These are phyloP conservation scores for Chrysoperla carnea DNA, from an alignment of 1,140 invertebrate genomes.

Conservation along the genomic window DNA sequence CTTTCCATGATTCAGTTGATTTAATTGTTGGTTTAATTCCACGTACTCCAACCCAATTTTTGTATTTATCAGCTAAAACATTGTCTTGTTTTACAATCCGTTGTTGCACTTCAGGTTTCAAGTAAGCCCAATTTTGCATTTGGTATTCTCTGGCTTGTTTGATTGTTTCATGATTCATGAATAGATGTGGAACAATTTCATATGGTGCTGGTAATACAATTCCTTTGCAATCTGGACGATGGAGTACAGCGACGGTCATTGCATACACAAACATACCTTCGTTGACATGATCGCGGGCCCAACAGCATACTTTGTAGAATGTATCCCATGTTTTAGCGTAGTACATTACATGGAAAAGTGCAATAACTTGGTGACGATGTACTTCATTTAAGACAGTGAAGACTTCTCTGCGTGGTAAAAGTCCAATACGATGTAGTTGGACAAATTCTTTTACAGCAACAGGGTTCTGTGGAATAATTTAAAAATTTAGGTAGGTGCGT, in stretches of 20 bases:
- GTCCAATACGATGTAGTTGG: slow-evolving; percentile 30
- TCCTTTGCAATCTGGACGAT: slow-evolving; percentile 37
- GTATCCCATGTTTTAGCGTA: slow-evolving; percentile 42
- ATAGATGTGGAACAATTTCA: slow-evolving; percentile 46
- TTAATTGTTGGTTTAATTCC: not conserved
- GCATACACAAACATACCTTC: slow-evolving; percentile 43
- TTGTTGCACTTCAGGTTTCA: slow-evolving; percentile 9
- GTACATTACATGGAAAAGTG: slow-evolving; percentile 47
- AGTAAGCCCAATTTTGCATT: slow-evolving; percentile 26
- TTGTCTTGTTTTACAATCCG: slow-evolving; percentile 22
- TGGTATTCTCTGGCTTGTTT: slow-evolving; percentile 36
- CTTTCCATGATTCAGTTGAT: no score
- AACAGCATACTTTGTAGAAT: slow-evolving; percentile 36
- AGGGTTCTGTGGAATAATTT: slow-evolving; percentile 31
- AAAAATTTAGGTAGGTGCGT: slow-evolving; percentile 1
- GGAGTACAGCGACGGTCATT: slow-evolving; percentile 35
- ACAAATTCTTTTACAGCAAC: slow-evolving; percentile 38
- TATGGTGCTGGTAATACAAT: slow-evolving; percentile 42
- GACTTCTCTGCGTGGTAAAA: slow-evolving; percentile 34
- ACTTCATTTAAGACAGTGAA: slow-evolving; percentile 40
- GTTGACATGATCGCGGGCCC: slow-evolving; percentile 41
- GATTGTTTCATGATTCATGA: slow-evolving; percentile 38
- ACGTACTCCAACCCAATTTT: slow-evolving; percentile 14
- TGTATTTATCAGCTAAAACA: slow-evolving; percentile 17
- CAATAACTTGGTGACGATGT: slow-evolving; percentile 38